Conservation (phyloP, 2,113 vertebrate genomes). For the Ammodytes dubius region DNA sequence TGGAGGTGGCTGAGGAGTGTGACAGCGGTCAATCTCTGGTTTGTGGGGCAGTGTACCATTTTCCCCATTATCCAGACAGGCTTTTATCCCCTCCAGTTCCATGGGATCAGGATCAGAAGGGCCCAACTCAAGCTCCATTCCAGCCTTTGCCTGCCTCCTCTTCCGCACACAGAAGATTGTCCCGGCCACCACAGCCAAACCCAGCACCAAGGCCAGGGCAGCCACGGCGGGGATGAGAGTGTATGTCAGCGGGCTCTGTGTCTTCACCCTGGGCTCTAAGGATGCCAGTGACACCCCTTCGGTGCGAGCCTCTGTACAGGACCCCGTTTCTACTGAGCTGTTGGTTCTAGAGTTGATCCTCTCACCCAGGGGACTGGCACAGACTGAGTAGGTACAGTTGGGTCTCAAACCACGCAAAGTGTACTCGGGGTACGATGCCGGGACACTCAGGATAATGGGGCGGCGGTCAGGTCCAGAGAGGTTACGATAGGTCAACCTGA, state of each 20-base stretch:
- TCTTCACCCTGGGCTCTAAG: constrained; percentile 81
- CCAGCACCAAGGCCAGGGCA: constrained; percentile 79
- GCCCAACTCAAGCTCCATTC: constrained; percentile 86
- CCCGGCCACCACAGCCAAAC: constrained; percentile 71
- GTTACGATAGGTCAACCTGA: constrained; percentile 91
- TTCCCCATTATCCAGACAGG: constrained; percentile 85
- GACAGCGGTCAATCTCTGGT: constrained; percentile 74
- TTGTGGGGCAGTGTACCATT: constrained; percentile 81
- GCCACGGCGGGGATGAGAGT: constrained; percentile 85
- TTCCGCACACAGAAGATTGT: constrained; percentile 84
- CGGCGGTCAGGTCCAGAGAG: constrained; percentile 91
- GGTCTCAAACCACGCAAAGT: constrained; percentile 90
- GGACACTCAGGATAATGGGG: constrained; percentile 87
- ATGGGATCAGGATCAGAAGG: constrained; percentile 78
- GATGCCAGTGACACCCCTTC: constrained; percentile 73
- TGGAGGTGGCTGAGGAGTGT: constrained; percentile 45
- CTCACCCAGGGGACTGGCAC: constrained; percentile 87
- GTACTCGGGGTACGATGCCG: constrained; percentile 89
- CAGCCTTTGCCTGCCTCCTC: constrained; percentile 79
- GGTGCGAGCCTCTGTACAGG: constrained; percentile 89
- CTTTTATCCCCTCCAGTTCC: constrained; percentile 90
- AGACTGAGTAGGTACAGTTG: constrained; percentile 92
- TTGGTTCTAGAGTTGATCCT: constrained; percentile 66
- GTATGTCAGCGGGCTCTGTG: constrained; percentile 79
- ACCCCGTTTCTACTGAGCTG: constrained; percentile 68